Percentiles rank a stretch among this genome's conserved stretches.
These are phyloP conservation scores for Drymodes brunneopygia DNA, from an alignment of 2,113 vertebrate species.

Conservation along the genomic window DNA sequence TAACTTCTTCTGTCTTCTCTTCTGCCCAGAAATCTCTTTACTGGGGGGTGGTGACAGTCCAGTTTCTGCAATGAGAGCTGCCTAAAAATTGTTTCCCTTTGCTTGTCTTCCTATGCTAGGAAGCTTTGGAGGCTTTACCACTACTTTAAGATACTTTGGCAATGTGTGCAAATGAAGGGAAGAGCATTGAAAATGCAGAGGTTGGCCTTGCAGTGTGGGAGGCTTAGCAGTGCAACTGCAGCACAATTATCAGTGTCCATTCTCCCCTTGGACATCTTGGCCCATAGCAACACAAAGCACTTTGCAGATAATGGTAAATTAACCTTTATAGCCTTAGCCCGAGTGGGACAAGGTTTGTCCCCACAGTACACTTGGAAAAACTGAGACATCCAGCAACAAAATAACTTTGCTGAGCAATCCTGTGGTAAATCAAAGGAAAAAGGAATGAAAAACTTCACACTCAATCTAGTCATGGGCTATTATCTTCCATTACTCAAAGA, in stretches of 20 bases:
- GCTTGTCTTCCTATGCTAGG: background rate
- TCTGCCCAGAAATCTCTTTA: background rate
- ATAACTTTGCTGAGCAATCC: background rate
- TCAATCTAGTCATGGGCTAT: background rate
- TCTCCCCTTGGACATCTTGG: background rate
- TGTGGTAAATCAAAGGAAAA: background rate
- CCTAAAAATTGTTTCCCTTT: background rate
- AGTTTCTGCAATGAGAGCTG: background rate
- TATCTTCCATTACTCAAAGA: background rate
- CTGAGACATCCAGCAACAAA: background rate
- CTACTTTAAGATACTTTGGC: background rate
- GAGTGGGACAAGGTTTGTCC: background rate
- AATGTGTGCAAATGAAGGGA: background rate
- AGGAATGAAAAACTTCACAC: background rate
- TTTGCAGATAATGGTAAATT: background rate
- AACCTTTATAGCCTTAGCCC: background rate
- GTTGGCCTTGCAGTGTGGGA: background rate
- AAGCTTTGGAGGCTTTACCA: background rate
- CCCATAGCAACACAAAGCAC: background rate
- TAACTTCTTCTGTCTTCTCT: background rate
- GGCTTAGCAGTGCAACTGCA: background rate
- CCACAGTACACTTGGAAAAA: background rate
- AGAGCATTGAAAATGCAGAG: background rate
- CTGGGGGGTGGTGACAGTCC: background rate
- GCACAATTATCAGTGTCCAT: background rate